phyloP scores from a whole-genome alignment of 2,797 vertebrate species.

The Gymnopithys bicolor region DNA sequence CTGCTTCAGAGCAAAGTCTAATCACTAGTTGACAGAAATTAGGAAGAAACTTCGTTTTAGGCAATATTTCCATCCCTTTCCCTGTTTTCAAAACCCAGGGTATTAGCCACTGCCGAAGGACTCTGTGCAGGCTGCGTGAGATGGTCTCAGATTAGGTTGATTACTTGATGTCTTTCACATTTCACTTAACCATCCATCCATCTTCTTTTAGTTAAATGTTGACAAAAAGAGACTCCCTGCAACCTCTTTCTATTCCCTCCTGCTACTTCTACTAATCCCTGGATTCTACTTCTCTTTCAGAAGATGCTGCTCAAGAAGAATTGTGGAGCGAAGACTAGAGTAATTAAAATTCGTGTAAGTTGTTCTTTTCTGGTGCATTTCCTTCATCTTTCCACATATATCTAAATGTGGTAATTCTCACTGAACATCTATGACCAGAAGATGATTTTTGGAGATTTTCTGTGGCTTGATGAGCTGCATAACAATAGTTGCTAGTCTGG shows the following conservation, averaged over 20 bases:
- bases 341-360: slow-evolving; percentile 91
- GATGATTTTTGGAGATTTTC: neutral
- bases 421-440: neutral
- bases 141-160: neutral
- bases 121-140: neutral
- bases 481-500: neutral
- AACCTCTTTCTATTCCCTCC: neutral
- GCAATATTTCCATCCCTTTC: neutral
- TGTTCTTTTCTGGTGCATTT: neutral
- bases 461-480: neutral
- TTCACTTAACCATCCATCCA: neutral
- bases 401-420: neutral
- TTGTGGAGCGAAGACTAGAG: slow-evolving; percentile 87
- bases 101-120: neutral
- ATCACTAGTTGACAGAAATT: neutral
- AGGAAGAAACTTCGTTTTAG: neutral
- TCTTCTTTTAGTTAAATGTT: neutral
- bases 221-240: neutral
- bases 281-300: slow-evolving; percentile 80
- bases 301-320: slow-evolving; percentile 94
- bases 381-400: neutral
- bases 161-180: neutral
- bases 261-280: slow-evolving; percentile 67
- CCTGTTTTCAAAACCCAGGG: neutral
- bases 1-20: neutral